Conservation (phyloP, 2,888 invertebrate genomes). For the Aethes cnicana region DNA sequence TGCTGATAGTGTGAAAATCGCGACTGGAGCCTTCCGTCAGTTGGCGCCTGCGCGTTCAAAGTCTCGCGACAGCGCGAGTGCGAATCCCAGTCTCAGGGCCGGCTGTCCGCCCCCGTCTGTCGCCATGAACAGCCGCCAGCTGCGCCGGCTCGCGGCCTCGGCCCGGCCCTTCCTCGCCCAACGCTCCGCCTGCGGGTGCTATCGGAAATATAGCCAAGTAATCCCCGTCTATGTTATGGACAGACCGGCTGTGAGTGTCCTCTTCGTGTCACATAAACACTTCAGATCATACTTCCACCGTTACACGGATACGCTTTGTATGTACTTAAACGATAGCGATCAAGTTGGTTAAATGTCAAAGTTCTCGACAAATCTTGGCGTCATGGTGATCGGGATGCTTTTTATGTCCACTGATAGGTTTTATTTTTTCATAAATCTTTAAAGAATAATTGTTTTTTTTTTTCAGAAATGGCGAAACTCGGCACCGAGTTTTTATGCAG, state of each 20-base stretch:
- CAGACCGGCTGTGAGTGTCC: slow-evolving; percentile 66
- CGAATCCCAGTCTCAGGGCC: slow-evolving; percentile 37
- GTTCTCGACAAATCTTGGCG: not conserved
- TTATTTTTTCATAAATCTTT: not conserved
- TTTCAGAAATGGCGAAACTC: slow-evolving; percentile 77
- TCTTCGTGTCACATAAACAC: not conserved
- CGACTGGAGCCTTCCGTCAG: slow-evolving; percentile 49
- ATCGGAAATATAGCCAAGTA: slow-evolving; percentile 71
- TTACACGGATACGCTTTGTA: not conserved
- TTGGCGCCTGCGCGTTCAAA: slow-evolving; percentile 68
- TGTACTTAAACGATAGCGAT: too few species aligned
- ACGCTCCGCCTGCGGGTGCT: slow-evolving; percentile 52
- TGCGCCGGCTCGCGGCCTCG: slow-evolving; percentile 57
- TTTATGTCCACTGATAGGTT: slow-evolving; percentile 1
- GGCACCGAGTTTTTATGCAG: slow-evolving; percentile 72
- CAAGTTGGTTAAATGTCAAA: not conserved
- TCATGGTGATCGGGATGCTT: slow-evolving; percentile 7
- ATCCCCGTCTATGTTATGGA: slow-evolving; percentile 73
- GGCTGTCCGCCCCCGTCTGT: slow-evolving; percentile 36
- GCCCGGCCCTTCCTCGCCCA: slow-evolving; percentile 46
- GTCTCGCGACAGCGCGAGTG: slow-evolving; percentile 54
- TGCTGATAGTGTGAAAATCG: slow-evolving; percentile 50
- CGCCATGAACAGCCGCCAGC: slow-evolving; percentile 67
- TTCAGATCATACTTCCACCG: slow-evolving; percentile 4
- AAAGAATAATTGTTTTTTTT: not conserved